Base-by-base conservation (phyloP, 2,888 invertebrate species). In the Ennomos quercinarius region DNA sequence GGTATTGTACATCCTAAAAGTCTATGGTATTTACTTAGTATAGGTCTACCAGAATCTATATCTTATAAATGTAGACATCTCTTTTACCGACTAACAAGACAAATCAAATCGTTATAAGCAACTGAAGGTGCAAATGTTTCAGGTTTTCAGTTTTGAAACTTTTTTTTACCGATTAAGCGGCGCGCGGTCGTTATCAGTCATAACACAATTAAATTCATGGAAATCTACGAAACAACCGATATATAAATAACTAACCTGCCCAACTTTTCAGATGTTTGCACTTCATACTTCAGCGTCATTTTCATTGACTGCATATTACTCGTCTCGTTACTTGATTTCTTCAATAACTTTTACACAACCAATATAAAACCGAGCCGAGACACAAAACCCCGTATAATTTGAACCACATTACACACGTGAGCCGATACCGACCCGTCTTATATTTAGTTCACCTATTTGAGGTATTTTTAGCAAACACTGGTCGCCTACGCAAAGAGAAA, bases 231-330 rank as follows among this genome's bases (percentile, higher is more conserved):
- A 27, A 27, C 3, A 27, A 5, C 27, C 27, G 27, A 5, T 27
- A 27, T 4, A 27, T 27, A 17, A 17, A 27, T 27, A 27, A 81
- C 84, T 63, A 58, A 91, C 91, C 90, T 88, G 73, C 91, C 91
- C 54, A 89, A 73, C 71, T 77, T 78, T 11, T 84, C 85, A n/a
- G 82, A 85, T 17, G 62, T 73, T 63, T 76, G 70, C 59, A 90
- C 74, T 66, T 88, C 86, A 63, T 85, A 89, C 64, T 80, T 77
- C 53, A 62, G 78, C 84, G 89, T 86, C 8, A 11, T 27, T 61
- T 67, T 77, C 53, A 61, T 58, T 34, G 54, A 35, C 41, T 44
- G 35, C 57, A 61, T 57, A 35, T 11, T 11, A 42, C 11, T 35
- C 27, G 11, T 0, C 42, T 27, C n/a, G 37, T 8, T 39, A 11